A percentile compares a stretch with the other conserved stretches of the same genome.
phyloP scores from a whole-genome alignment of 2,113 vertebrate species.

The Hiodon tergisus region DNA sequence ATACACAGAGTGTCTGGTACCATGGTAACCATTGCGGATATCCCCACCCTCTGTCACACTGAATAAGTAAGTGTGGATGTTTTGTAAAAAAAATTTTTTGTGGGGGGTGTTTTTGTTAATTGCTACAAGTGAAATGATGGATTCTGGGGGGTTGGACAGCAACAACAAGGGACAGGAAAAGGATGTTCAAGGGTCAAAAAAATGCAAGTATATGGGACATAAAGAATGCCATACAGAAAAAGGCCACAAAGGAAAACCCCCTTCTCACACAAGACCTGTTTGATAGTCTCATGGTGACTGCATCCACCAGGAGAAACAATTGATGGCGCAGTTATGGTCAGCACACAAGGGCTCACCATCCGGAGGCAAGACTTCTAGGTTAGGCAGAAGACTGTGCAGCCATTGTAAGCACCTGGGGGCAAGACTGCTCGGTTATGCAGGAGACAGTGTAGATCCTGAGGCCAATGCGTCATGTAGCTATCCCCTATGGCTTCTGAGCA shows the following conservation, averaged over 20 bases:
- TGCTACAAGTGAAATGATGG: constrained; percentile 51
- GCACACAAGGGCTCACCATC: too few relatives aligned
- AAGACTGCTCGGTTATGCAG: constrained; percentile 26
- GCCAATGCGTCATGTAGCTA: not conserved
- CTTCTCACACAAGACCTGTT: constrained; percentile 28
- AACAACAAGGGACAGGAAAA: constrained; percentile 26
- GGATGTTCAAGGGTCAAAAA: constrained; percentile 12
- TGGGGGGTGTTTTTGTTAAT: constrained; percentile 47
- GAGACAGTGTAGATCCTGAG: not conserved
- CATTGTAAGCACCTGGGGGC: constrained; percentile 17
- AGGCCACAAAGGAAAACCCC: constrained; percentile 30
- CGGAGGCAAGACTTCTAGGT: too few relatives aligned
- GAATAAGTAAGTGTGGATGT: constrained; percentile 21
- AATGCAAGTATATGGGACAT: constrained; percentile 15
- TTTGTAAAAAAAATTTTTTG: constrained; percentile 34
- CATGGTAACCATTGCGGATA: constrained; percentile 72
- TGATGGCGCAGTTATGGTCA: not conserved
- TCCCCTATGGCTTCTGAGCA: not conserved
- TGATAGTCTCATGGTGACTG: constrained; percentile 31
- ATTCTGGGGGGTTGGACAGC: constrained; percentile 28
- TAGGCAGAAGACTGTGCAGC: constrained; percentile 17
- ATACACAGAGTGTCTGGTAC: constrained; percentile 69
- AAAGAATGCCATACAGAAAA: constrained; percentile 52
- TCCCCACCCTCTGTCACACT: constrained; percentile 52
- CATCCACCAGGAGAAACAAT: constrained; percentile 23